These are phyloP conservation scores for Pangasius mekongensis DNA, from an alignment of 2,797 vertebrate species.

Conservation along the genomic window DNA sequence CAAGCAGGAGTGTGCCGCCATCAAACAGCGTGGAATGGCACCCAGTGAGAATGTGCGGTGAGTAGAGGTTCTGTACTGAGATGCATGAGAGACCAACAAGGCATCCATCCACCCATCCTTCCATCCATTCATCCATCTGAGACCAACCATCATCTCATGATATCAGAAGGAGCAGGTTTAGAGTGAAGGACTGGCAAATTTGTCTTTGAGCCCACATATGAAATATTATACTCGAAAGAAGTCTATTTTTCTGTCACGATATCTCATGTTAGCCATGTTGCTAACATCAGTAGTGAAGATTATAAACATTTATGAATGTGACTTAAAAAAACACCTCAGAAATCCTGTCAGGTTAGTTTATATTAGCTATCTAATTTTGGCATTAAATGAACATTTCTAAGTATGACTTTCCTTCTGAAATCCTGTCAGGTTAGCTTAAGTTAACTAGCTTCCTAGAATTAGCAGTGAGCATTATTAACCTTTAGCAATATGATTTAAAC, in stretches of 20 bases:
- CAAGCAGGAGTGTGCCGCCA: slow-evolving; percentile 88
- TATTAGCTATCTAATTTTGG: background rate
- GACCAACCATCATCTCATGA: background rate
- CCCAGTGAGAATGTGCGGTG: slow-evolving; percentile 88
- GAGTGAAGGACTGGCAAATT: background rate
- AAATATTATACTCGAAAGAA: background rate
- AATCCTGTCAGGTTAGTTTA: background rate
- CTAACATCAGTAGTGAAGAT: background rate
- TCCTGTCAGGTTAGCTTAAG: background rate
- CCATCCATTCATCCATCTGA: background rate
- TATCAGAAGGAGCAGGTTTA: background rate
- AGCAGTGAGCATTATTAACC: background rate
- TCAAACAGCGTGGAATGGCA: slow-evolving; percentile 78
- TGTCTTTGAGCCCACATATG: background rate
- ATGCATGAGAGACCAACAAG: background rate
- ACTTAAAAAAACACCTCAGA: background rate
- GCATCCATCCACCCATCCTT: background rate
- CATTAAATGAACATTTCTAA: background rate
- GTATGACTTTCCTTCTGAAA: background rate
- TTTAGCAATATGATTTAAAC: background rate
- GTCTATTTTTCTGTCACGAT: background rate
- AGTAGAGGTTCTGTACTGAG: slow-evolving; percentile 51
- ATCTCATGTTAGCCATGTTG: background rate
- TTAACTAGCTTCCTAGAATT: too few species aligned
- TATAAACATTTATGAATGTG: background rate